Percentiles rank a stretch among this genome's conserved stretches.
Evolutionary conservation across 2,888 invertebrate species (phyloP).

Genomic region (Drosophila gaucha): DNA sequence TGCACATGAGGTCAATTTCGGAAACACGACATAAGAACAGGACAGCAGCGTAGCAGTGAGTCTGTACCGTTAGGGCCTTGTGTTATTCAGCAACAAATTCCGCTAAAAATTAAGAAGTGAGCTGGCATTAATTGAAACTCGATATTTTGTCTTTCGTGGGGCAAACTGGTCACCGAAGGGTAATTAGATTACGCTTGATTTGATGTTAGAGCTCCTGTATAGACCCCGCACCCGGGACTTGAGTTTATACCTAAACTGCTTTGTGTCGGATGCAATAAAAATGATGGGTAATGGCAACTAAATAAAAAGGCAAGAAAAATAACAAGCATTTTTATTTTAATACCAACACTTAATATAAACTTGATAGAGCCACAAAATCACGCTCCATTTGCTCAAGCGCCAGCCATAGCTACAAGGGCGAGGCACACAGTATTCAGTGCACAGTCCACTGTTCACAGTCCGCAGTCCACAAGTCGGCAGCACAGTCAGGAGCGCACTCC

Average conservation of each 20-base stretch:
- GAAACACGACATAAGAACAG: constrained; percentile 21
- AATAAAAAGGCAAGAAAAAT: constrained; percentile 78
- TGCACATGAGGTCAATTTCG: constrained; percentile 9
- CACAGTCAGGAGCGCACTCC: constrained; percentile 42
- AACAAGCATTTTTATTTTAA: constrained; percentile 81
- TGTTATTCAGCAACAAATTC: constrained; percentile 59
- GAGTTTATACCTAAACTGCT: constrained; percentile 19
- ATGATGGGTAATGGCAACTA: constrained; percentile 49
- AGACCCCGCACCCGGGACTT: constrained; percentile 12
- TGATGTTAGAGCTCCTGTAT: constrained; percentile 58
- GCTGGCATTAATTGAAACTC: constrained; percentile 62
- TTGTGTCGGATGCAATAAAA: constrained; percentile 56
- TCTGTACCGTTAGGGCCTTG: constrained; percentile 64
- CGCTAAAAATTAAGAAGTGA: constrained; percentile 57
- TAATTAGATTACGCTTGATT: constrained; percentile 76
- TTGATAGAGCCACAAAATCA: constrained; percentile 81
- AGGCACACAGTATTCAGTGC: constrained; percentile 13
- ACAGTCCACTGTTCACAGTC: background rate
- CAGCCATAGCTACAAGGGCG: constrained; percentile 40
- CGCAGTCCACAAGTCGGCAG: background rate
- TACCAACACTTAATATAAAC: constrained; percentile 81
- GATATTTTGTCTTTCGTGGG: constrained; percentile 74
- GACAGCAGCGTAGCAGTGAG: constrained; percentile 1
- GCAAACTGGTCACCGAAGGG: constrained; percentile 30
- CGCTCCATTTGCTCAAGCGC: constrained; percentile 77